phyloP scores from a whole-genome alignment of 1,140 invertebrate genomes.

The Heliothis subflexa region DNA sequence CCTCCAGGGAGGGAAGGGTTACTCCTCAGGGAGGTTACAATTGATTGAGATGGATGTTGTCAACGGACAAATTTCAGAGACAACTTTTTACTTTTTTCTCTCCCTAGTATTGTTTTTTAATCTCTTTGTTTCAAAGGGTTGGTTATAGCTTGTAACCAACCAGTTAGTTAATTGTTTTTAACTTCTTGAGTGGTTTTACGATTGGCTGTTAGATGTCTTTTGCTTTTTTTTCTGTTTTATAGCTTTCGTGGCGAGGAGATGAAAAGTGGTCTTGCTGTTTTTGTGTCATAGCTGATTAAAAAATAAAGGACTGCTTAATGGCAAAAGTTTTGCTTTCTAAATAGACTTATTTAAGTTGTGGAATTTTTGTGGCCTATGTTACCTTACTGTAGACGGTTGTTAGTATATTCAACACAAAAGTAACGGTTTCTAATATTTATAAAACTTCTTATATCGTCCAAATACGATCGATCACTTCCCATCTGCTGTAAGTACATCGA shows the following conservation, averaged over 20 bases:
- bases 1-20: constrained; percentile 73
- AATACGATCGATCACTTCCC: constrained; percentile 18
- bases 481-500: constrained; percentile 19
- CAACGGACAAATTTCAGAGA: constrained; percentile 67
- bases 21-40: constrained; percentile 68
- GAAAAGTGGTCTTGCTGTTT: not conserved
- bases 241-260: constrained; percentile 21
- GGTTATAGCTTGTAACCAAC: constrained; percentile 52
- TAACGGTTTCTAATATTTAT: not conserved
- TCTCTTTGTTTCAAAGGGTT: constrained; percentile 60
- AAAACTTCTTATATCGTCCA: not conserved
- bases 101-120: constrained; percentile 58
- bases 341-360: not conserved
- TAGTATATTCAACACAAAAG: not conserved
- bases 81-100: constrained; percentile 60
- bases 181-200: constrained; percentile 72
- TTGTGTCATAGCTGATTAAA: not conserved
- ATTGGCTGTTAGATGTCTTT: constrained; percentile 51
- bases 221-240: constrained; percentile 57
- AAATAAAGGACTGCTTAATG: not conserved
- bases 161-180: constrained; percentile 65
- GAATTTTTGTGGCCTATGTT: no score
- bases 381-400: no score
- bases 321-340: not conserved
- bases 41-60: constrained; percentile 82